phyloP scores from a whole-genome alignment of 2,888 invertebrate species.

The Cacoxenus indagator region DNA sequence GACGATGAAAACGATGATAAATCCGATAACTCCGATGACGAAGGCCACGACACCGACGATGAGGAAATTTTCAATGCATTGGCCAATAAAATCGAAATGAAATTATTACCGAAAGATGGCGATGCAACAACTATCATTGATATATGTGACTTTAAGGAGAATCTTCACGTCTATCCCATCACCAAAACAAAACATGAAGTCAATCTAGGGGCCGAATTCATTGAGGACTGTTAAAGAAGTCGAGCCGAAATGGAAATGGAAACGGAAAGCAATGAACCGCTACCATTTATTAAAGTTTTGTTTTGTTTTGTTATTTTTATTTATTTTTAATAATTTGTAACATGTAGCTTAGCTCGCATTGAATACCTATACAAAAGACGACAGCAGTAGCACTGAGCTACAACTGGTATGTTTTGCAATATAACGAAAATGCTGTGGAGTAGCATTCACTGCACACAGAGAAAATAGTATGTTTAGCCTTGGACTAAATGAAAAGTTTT shows the following conservation, averaged over 20 bases:
- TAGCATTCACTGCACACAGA: no score
- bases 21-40: constrained; percentile 21
- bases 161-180: constrained; percentile 61
- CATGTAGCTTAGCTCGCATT: no score
- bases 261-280: background rate
- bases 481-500: no score
- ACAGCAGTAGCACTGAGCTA: no score
- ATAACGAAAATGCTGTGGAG: no score
- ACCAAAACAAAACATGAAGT: constrained; percentile 43
- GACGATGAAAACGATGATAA: background rate
- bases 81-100: constrained; percentile 55
- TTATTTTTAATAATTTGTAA: no score
- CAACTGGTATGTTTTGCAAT: no score
- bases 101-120: constrained; percentile 56
- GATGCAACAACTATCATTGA: constrained; percentile 59
- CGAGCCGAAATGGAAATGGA: background rate
- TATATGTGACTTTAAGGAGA: constrained; percentile 62
- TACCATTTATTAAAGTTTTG: no score
- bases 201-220: background rate
- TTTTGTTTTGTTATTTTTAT: no score
- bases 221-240: background rate
- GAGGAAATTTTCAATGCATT: constrained; percentile 51
- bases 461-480: no score
- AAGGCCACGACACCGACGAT: constrained; percentile 27
- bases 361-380: no score